Evolutionary conservation across 1,140 invertebrate genomes (phyloP), one percentile per base, ranked within the genome.

Genomic region (Drosophila chauvacae): DNA sequence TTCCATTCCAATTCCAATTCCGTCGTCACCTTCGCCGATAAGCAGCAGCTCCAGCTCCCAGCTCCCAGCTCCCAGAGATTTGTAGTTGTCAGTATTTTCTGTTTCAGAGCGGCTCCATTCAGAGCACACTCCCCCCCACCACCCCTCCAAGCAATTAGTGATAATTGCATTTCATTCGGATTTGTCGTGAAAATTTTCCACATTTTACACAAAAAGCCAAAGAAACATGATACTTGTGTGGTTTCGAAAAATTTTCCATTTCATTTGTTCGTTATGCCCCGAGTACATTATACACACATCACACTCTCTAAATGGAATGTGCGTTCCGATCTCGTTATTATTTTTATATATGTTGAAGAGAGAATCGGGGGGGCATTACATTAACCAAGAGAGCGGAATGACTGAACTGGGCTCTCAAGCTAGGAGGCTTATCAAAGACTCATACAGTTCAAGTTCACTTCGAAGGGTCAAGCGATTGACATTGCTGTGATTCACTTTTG

Each of bases 201-300:
- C 51, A 82, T 47, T 78, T 81, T 48, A 35, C 48, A 51, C 26
- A 50, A 62, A 78, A 80, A 70, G 55, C 48, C 60, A 59, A 69
- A 60, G 60, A 68, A 58, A 60, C 74, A 66, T 50, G 65, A 84
- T 73, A 82, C 62, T 71, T 68, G 55, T 78, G 80, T 70, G 70
- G 80, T 82, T 75, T 82, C 45, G 47, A 53, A 59, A 82, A 85
- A 81, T 75, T 86, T 86, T 86, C 81, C 81, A 83, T 80, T 83
- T 73, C 72, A 75, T 70, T 79, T 57, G 55, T 37, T 61, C 70
- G 69, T 55, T 74, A 74, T 74, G 60, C 73, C 66, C 33, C 4
- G 45, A 26, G 23, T 48, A 26, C 44, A 45, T 45, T 20, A 20
- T 20, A 20, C 39, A 41, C 39, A 41, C 39, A 41, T 41, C 45